phyloP scores from a whole-genome alignment of 2,113 vertebrate genomes.

The Piprites chloris region DNA sequence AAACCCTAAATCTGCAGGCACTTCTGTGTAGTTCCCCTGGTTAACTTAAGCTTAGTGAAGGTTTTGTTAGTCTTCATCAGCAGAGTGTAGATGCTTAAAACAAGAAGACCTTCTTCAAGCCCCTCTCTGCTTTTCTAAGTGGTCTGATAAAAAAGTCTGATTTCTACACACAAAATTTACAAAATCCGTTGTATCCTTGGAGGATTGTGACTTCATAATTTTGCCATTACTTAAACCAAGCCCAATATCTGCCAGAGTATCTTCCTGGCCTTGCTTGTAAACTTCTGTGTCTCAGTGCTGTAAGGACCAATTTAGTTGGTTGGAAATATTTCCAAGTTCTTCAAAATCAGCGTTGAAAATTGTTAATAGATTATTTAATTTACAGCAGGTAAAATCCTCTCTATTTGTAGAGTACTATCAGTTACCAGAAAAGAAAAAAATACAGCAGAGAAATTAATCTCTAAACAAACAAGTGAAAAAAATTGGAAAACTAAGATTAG shows the following conservation, averaged over 20 bases:
- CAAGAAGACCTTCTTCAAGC: background rate
- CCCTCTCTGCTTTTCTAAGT: background rate
- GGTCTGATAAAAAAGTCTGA: background rate
- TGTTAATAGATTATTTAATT: constrained; percentile 49
- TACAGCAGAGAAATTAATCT: background rate
- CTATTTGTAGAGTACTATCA: constrained; percentile 24
- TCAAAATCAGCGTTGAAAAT: constrained; percentile 65
- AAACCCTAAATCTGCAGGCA: background rate
- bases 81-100: background rate
- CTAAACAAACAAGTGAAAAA: constrained; percentile 8
- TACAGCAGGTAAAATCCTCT: constrained; percentile 43
- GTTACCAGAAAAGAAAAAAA: background rate
- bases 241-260: background rate
- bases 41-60: background rate
- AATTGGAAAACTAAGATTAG: background rate
- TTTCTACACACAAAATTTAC: background rate
- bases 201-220: background rate
- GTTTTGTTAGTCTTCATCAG: background rate
- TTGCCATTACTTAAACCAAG: background rate
- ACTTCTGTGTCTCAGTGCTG: background rate
- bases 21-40: background rate
- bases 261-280: background rate
- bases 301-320: constrained; percentile 13
- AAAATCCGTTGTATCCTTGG: background rate
- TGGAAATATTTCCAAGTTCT: constrained; percentile 57